A percentile compares a stretch with the other conserved stretches of the same genome.
phyloP scores from a whole-genome alignment of 2,113 vertebrate genomes.

The Hemiscyllium ocellatum region DNA sequence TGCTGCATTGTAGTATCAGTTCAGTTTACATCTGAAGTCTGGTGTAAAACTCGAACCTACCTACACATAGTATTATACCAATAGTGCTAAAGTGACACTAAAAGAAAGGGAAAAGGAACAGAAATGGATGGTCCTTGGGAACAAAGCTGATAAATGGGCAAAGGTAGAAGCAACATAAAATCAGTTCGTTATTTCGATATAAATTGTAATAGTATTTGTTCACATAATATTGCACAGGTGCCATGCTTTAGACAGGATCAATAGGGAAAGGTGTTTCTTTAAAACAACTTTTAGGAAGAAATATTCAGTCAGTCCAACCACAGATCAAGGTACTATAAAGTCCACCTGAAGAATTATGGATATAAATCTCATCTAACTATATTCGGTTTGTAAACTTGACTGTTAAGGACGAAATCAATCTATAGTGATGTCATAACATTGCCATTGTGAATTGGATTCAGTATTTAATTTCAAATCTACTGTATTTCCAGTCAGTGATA shows the following conservation, averaged over 20 bases:
- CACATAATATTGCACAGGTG: neutral
- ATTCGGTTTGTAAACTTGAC: neutral
- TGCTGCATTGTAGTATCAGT: neutral
- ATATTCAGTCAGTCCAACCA: neutral
- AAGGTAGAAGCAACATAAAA: neutral
- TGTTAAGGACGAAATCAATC: conserved; percentile 15
- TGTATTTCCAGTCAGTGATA: neutral
- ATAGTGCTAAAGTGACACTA: neutral
- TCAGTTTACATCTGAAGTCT: neutral
- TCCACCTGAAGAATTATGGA: neutral
- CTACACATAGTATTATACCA: neutral
- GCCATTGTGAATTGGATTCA: neutral
- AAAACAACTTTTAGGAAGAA: neutral
- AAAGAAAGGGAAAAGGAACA: neutral
- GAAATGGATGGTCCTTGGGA: neutral
- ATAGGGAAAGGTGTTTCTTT: neutral
- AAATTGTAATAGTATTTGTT: neutral
- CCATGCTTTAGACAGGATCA: neutral
- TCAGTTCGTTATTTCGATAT: neutral
- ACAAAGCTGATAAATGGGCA: neutral
- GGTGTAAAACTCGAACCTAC: neutral
- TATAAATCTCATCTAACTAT: neutral
- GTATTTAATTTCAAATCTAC: conserved; percentile 11
- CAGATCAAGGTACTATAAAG: neutral
- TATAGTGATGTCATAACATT: neutral